A percentile compares a stretch with the other conserved stretches of the same genome.
Conservation (phyloP, 2,888 invertebrate species). For the Archaeoteleia sp. region DNA sequence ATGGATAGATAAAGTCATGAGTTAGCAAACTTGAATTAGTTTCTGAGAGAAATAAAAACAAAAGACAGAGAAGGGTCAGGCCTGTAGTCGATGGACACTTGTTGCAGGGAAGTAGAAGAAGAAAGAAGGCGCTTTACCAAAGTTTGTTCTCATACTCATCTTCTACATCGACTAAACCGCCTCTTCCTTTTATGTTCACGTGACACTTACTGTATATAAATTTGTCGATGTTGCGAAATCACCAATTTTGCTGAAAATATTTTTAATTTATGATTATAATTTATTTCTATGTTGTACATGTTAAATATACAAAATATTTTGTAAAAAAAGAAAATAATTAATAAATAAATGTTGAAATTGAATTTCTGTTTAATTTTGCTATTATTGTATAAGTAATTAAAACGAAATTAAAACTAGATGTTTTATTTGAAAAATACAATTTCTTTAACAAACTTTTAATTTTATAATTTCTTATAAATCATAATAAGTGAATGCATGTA, state of each 20-base stretch:
- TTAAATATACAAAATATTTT: slow-evolving; percentile 24
- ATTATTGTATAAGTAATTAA: slow-evolving; percentile 17
- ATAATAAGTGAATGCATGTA: slow-evolving; percentile 29
- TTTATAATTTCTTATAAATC: slow-evolving; percentile 38
- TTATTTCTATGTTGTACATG: slow-evolving; percentile 44
- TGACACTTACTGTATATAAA: slow-evolving; percentile 39
- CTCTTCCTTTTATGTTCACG: slow-evolving; percentile 30
- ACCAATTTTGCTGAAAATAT: slow-evolving; percentile 30
- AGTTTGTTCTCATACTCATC: slow-evolving; percentile 48
- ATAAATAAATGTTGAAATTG: slow-evolving; percentile 29
- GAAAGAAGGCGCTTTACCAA: slow-evolving; percentile 49
- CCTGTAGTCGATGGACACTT: slow-evolving; percentile 27
- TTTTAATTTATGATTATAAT: slow-evolving; percentile 45
- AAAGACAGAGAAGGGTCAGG: slow-evolving; percentile 3
- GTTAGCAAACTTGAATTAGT: slow-evolving; percentile 69
- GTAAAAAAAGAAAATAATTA: slow-evolving; percentile 22
- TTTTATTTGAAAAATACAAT: slow-evolving; percentile 50
- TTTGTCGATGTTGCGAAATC: slow-evolving; percentile 16
- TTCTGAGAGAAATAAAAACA: slow-evolving; percentile 33
- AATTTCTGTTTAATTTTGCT: background rate
- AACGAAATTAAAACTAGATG: slow-evolving; percentile 41
- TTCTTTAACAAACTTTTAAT: slow-evolving; percentile 46
- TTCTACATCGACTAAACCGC: slow-evolving; percentile 28
- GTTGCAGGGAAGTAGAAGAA: slow-evolving; percentile 8
- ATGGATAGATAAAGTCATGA: slow-evolving; percentile 91